Base-by-base conservation (phyloP, 2,888 invertebrate species). In the Amphipyra berbera region DNA sequence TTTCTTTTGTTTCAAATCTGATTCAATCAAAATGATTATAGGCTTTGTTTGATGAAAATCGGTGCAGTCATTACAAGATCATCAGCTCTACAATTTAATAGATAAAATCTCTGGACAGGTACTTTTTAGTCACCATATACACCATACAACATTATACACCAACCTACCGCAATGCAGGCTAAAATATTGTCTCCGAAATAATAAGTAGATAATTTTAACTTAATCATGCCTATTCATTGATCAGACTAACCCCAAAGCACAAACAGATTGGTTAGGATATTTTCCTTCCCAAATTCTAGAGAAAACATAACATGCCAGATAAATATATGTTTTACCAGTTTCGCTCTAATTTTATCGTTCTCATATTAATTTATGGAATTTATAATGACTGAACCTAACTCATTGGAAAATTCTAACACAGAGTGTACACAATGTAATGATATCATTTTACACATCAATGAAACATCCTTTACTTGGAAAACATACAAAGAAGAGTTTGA, bases 281-380 rank as follows among this genome's bases (percentile, higher is more conserved):
- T 66, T 46, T 46, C 7, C 10, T 41, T n/a, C 4, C 48, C 21
- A 33, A 12, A 14, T 35, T 61, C 4, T 3, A 48, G 6, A 8
- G 15, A 57, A 35, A 55, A 33, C 13, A 50, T 60, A 13, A 50
- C 10, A 3, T 37, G 30, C 30, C 7, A 30, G 7, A 30, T 30
- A 30, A 30, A 30, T 74, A 49, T 37, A 42, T 21, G 21, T 21
- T 21, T 21, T 21, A 21, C 42, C 56, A 54, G 42, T 57, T 57
- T 62, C 27, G 38, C 27, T 47, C 38, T 30, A 41, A 47, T 38
- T 40, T 46, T 41, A 55, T 45, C 33, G 12, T 54, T 49, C 56
- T 55, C 33, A 42, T 50, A 52, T 21, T 74, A 68, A 68, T 74
- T 74, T 71, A 74, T 71, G 69, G 71, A 74, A 71, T 71, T 21